A percentile compares a stretch with the other conserved stretches of the same genome.
Conservation (phyloP, 2,113 vertebrate genomes). For the Microtus montanus region DNA sequence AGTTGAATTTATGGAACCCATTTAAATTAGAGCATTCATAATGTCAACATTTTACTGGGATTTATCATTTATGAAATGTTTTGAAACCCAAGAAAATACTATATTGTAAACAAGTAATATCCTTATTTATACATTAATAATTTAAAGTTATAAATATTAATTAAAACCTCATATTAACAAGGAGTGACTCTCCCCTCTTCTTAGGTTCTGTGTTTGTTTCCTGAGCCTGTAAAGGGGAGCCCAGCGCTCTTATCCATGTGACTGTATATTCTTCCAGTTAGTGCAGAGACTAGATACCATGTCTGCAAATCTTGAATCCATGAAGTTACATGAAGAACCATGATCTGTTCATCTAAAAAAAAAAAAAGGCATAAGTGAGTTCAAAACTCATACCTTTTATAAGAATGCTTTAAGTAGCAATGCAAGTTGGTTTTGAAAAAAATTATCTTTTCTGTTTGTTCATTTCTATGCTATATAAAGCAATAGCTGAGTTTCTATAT, state of each 20-base stretch:
- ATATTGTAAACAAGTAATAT: neutral
- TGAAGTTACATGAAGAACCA: neutral
- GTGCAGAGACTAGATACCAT: neutral
- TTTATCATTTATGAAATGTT: neutral
- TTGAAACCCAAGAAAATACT: neutral
- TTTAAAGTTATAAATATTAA: neutral
- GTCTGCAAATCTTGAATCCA: neutral
- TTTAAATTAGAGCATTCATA: slow-evolving; percentile 12
- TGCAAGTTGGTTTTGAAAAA: neutral
- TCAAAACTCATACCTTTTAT: neutral
- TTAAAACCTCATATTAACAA: neutral
- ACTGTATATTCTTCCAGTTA: neutral
- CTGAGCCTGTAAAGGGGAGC: neutral
- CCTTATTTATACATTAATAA: neutral
- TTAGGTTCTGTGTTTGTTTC: neutral
- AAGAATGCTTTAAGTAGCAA: neutral
- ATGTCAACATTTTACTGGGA: neutral
- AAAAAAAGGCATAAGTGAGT: neutral
- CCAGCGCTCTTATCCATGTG: neutral
- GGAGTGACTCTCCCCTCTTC: neutral
- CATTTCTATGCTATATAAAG: neutral
- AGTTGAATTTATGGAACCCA: neutral
- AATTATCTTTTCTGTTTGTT: neutral
- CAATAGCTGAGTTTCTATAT: neutral
- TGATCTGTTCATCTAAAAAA: neutral